Evolutionary conservation across 64 coral and sea anemone species (phyloP), one percentile per base, ranked within the genome.

Genomic region (Anthopleura sola): DNA sequence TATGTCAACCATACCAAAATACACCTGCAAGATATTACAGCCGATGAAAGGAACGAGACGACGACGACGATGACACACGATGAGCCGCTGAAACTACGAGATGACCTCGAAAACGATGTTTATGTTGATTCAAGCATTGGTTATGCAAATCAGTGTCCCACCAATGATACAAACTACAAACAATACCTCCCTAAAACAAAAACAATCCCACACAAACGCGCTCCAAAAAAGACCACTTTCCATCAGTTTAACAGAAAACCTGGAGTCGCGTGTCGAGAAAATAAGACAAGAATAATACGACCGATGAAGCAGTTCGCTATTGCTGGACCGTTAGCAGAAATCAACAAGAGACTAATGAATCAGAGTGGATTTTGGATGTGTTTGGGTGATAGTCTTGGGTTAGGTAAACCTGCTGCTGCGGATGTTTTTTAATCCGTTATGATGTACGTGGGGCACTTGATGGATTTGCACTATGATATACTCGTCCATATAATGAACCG

Each of bases 311-410:
- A 71, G 66, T 32, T 71, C 28, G 66, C 66, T 71, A 71, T 71
- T 32, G 66, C 66, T 71, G 66, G 66, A 24, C 82, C 82, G 32
- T 60, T 83, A 49, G 82, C 44, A 49, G 82, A 83, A 49, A 83
- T 83, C 18, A 83, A 83, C 82, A 83, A 83, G 28, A 53, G 50
- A 56, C 48, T 83, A 1, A 60, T 50, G 50, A 83, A 83, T 60
- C 82, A 83, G 47, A 83, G 82, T 60, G 47, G 29, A 31, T 57
- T 83, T 0, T 83, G 82, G 82, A 83, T 83, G 82, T 83, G 82
- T 49, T 60, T 83, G 82, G 37, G 66, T 14, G 66, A 69, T 69
- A 14, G 64, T 28, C 8, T 69, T 9, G 64, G 64, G 64, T 69
- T 69, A 0, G 9, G 24, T 23, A 62, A 23, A 62, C 58, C 21